phyloP scores from a whole-genome alignment of 2,888 invertebrate genomes.

The Pseudanteris insignis region DNA sequence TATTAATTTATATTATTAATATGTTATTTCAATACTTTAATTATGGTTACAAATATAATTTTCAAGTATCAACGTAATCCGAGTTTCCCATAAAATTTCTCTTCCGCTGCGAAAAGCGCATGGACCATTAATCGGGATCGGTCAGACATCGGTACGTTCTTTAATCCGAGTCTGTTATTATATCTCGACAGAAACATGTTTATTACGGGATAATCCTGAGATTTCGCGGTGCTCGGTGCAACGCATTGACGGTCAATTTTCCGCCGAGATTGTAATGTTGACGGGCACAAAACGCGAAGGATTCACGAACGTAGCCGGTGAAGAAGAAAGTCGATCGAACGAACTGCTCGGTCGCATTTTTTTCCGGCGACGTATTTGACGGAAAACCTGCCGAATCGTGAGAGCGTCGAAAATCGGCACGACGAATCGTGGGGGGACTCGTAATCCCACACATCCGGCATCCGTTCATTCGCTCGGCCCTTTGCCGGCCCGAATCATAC shows the following conservation, averaged over 20 bases:
- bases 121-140: conserved; percentile 57
- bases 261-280: conserved; percentile 30
- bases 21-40: too few relatives aligned
- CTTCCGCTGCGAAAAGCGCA: conserved; percentile 46
- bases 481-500: conserved; percentile 21
- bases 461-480: conserved; percentile 50
- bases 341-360: neutral
- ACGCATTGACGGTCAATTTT: conserved; percentile 49
- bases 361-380: conserved; percentile 13
- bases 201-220: conserved; percentile 41
- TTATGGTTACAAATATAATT: conserved; percentile 9
- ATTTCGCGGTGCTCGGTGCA: conserved; percentile 44
- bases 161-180: conserved; percentile 46
- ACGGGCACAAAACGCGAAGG: conserved; percentile 2
- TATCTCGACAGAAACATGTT: conserved; percentile 37
- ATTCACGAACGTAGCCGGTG: conserved; percentile 21
- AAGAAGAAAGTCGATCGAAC: conserved; percentile 30
- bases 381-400: conserved; percentile 45
- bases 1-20: too few relatives aligned
- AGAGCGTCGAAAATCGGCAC: conserved; percentile 52
- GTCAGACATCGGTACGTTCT: conserved; percentile 35
- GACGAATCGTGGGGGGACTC: conserved; percentile 49
- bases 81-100: conserved; percentile 40
- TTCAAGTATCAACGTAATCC: conserved; percentile 2
- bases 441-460: conserved; percentile 60